A percentile compares a stretch with the other conserved stretches of the same genome.
Evolutionary conservation across 2,113 vertebrate species (phyloP).

Genomic region (Sinocyclocheilus grahami): DNA sequence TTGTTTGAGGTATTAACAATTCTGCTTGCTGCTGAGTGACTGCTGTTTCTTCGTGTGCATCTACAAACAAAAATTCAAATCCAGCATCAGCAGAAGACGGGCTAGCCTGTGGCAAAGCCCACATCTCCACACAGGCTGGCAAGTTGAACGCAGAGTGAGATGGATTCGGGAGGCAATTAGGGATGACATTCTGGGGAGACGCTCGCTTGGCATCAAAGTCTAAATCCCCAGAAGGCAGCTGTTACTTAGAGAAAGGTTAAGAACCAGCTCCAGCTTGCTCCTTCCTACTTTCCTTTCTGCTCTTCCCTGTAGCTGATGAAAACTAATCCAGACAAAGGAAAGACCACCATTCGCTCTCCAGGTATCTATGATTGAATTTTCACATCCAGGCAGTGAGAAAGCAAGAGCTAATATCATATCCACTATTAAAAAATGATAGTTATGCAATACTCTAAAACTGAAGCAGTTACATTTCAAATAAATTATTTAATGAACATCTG

Average conservation of each 20-base stretch:
- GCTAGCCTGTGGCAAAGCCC: slow-evolving; percentile 30
- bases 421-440: background rate
- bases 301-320: background rate
- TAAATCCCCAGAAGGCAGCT: slow-evolving; percentile 38
- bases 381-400: background rate
- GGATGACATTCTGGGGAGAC: slow-evolving; percentile 26
- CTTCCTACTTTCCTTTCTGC: background rate
- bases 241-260: slow-evolving; percentile 47
- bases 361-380: background rate
- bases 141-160: slow-evolving; percentile 24
- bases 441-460: background rate
- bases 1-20: slow-evolving; percentile 12
- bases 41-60: background rate
- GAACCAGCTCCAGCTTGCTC: slow-evolving; percentile 2
- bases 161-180: slow-evolving; percentile 45
- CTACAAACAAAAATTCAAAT: slow-evolving; percentile 1
- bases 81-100: slow-evolving; percentile 16
- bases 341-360: background rate
- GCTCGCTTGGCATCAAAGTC: slow-evolving; percentile 37
- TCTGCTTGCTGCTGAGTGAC: background rate
- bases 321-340: slow-evolving; percentile 9
- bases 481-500: background rate
- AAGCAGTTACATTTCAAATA: background rate
- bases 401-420: background rate
- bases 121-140: slow-evolving; percentile 24